Conservation (phyloP, 2,113 vertebrate genomes). For the Sakesphorus luctuosus region DNA sequence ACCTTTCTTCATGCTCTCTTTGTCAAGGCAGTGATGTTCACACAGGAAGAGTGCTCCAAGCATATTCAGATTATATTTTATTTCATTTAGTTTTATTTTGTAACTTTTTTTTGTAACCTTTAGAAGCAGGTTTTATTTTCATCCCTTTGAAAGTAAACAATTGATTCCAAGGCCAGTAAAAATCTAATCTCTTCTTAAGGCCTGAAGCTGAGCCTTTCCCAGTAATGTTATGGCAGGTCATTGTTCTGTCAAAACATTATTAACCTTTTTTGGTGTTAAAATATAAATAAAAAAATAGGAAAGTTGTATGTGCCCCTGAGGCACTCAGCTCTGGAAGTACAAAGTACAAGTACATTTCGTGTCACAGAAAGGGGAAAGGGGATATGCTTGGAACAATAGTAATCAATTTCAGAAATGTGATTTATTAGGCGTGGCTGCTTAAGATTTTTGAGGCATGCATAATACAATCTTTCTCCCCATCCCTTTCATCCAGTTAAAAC, state of each 20-base stretch:
- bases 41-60: not conserved
- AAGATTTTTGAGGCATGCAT: constrained; percentile 21
- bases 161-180: not conserved
- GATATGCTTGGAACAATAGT: not conserved
- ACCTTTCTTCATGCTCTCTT: not conserved
- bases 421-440: constrained; percentile 7
- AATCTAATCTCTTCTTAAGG: not conserved
- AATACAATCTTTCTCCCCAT: not conserved
- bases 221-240: not conserved
- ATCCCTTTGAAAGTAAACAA: not conserved
- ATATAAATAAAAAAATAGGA: not conserved
- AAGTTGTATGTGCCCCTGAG: not conserved
- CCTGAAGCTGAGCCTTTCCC: not conserved
- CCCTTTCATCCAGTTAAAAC: not conserved
- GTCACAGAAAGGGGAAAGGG: not conserved
- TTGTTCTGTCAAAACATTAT: constrained; percentile 4
- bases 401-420: constrained; percentile 28
- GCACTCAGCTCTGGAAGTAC: not conserved
- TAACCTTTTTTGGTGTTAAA: not conserved
- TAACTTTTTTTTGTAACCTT: not conserved
- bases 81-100: not conserved
- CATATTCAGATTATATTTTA: not conserved
- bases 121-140: not conserved
- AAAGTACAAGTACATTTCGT: not conserved
- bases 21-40: not conserved